Evolutionary conservation across 2,113 vertebrate species (phyloP).

Genomic region (Puffinus mauretanicus): DNA sequence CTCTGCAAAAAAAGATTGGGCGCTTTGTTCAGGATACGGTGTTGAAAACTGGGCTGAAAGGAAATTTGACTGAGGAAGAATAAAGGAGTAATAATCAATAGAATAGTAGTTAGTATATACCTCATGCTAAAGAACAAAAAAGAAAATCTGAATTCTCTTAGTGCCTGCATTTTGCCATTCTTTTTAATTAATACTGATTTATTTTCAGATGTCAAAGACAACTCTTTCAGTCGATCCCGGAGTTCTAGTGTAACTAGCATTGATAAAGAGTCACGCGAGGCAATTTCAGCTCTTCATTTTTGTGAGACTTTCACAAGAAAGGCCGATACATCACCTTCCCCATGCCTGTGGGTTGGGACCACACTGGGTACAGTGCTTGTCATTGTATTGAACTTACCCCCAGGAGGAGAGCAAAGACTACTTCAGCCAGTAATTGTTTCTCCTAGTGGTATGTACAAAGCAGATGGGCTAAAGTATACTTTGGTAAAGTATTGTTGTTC

Average conservation of each 20-base stretch:
- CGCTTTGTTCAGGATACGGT: background rate
- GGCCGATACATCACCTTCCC: conserved; percentile 81
- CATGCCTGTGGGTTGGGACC: conserved; percentile 93
- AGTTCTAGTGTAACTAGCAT: conserved; percentile 99
- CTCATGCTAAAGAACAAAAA: background rate
- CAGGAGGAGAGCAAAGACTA: conserved; percentile 92
- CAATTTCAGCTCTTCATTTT: conserved; percentile 92
- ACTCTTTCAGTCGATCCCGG: conserved; percentile 96
- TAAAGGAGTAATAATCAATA: background rate
- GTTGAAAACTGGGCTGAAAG: background rate
- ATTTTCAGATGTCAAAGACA: conserved; percentile 94
- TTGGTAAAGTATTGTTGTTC: background rate
- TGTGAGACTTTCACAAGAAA: conserved; percentile 91
- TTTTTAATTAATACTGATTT: conserved; percentile 36
- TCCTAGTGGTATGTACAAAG: conserved; percentile 86
- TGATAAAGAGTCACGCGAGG: conserved; percentile 93
- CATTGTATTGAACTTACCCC: conserved; percentile 87
- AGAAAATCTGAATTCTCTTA: background rate
- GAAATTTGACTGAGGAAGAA: background rate
- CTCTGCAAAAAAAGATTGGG: background rate
- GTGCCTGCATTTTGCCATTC: background rate
- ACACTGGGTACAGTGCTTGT: conserved; percentile 90
- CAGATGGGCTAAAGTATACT: background rate
- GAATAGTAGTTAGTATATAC: background rate
- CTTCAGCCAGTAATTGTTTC: conserved; percentile 94